A percentile compares a stretch with the other conserved stretches of the same genome.
phyloP scores from a whole-genome alignment of 2,888 invertebrate genomes.

The Corythucha ciliata region DNA sequence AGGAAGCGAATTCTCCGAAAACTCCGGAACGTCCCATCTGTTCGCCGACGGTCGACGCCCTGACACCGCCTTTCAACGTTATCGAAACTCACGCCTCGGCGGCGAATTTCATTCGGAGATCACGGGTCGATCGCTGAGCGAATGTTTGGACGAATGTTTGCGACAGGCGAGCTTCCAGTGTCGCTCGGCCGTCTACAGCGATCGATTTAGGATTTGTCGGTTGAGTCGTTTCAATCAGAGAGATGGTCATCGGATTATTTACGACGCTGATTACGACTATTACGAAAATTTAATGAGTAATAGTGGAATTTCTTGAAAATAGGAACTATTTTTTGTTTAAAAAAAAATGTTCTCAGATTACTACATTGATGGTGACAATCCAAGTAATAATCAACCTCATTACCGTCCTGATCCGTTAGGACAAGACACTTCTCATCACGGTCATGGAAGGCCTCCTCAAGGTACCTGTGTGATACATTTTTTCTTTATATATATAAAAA shows the following conservation, averaged over 20 bases:
- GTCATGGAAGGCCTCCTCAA: conserved; percentile 41
- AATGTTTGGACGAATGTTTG: conserved; percentile 81
- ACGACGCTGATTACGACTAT: conserved; percentile 86
- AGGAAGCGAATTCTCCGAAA: conserved; percentile 80
- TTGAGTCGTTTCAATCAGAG: conserved; percentile 78
- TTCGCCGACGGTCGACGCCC: conserved; percentile 72
- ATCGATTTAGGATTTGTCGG: conserved; percentile 72
- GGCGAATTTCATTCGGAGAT: conserved; percentile 86
- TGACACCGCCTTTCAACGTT: conserved; percentile 81
- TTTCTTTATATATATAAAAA: too few species aligned
- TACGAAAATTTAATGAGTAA: conserved; percentile 88
- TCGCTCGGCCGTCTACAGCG: conserved; percentile 80
- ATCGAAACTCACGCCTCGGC: conserved; percentile 74
- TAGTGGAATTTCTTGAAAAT: conserved; percentile 42
- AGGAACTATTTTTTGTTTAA: too few species aligned
- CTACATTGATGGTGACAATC: conserved; percentile 40
- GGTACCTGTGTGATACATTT: too few species aligned
- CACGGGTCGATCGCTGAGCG: conserved; percentile 75
- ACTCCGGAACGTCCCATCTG: conserved; percentile 72
- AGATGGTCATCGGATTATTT: conserved; percentile 77
- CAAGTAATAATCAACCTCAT: conserved; percentile 33
- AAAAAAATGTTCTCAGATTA: conserved; percentile 42
- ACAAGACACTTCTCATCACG: conserved; percentile 43
- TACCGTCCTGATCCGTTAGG: conserved; percentile 45
- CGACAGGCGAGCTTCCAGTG: conserved; percentile 83